Conservation (phyloP, 2,888 invertebrate species). For the Anagyrus pseudococci region DNA sequence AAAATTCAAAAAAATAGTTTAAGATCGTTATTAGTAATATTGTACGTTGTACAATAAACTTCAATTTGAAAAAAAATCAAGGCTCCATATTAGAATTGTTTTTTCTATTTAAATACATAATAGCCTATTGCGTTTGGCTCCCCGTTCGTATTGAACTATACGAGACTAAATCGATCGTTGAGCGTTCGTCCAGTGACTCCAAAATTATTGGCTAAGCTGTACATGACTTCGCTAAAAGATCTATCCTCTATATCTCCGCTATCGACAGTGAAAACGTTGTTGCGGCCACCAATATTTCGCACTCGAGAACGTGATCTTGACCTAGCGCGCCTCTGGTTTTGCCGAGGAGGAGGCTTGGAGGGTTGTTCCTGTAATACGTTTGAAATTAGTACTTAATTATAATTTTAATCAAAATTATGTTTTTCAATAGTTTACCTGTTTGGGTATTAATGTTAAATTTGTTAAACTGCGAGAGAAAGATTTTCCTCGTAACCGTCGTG, state of each 20-base stretch:
- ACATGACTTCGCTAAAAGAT: slow-evolving; percentile 57
- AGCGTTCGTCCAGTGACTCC: slow-evolving; percentile 58
- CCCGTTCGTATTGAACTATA: too few species aligned
- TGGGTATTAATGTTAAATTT: slow-evolving; percentile 47
- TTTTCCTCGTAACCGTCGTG: slow-evolving; percentile 49
- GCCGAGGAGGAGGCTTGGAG: not conserved
- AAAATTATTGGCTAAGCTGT: slow-evolving; percentile 53
- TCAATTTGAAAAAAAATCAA: too few species aligned
- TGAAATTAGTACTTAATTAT: not conserved
- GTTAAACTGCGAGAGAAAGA: slow-evolving; percentile 52
- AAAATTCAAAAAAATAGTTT: too few species aligned
- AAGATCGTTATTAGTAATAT: too few species aligned
- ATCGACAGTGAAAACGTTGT: slow-evolving; percentile 41
- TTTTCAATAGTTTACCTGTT: slow-evolving; percentile 13
- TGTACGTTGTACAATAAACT: too few species aligned
- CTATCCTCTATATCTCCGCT: slow-evolving; percentile 51
- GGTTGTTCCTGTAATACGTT: not conserved
- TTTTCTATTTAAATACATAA: too few species aligned
- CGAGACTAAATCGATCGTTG: slow-evolving; percentile 59
- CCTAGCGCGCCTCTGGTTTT: slow-evolving; percentile 40
- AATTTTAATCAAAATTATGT: too few species aligned
- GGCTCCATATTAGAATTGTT: too few species aligned
- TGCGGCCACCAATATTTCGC: slow-evolving; percentile 45
- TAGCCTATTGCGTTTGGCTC: too few species aligned
- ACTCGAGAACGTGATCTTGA: slow-evolving; percentile 56